Base-by-base conservation (phyloP, 2,888 invertebrate species). In the Acholoe squamosa region DNA sequence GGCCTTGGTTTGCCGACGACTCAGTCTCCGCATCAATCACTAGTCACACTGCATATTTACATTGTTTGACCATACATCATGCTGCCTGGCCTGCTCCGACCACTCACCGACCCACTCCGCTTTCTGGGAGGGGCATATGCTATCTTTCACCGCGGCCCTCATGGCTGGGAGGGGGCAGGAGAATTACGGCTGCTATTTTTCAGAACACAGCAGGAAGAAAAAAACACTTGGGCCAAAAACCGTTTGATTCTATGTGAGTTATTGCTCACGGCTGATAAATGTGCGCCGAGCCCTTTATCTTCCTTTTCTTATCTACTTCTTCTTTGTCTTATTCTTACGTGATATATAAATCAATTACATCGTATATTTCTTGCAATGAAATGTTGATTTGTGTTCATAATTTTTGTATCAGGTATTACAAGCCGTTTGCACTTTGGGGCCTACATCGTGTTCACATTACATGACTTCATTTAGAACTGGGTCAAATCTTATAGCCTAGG, bases 51-150 rank as follows among this genome's bases (percentile, higher is more conserved):
- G 54, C 86, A 86, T 86, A 86, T 86, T 86, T 86, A 86, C 86
- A 86, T 86, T 56, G 86, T 86, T 86, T 86, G 54, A 86, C 86
- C 86, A 54, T 86, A 86, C 31, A 86, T 86, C 86, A 86, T 84
- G 22, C 34, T 31, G n/a, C 43, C 51, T 25, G 22, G 12, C 51
- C 84, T 22, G 16, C 52, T 7, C 54, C 28, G 14, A 54, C 56
- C 86, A 28, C 86, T 86, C 86, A 28, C 84, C 51, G 43, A 52
- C 86, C 54, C 54, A 28, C 54, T 86, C 86, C 19, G 54, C 5
- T 80, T 43, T 80, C 80, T 34, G 80, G 33, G 80, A 80, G 80
- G 43, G 80, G 80, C 80, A 80, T 80, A 80, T 80, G 80, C 80
- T 80, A 80, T 33, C 80, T 43, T 80, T 80, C 80, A 43, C 34